These are phyloP conservation scores for Pimephales promelas DNA, from an alignment of 2,113 vertebrate species.

Conservation along the genomic window DNA sequence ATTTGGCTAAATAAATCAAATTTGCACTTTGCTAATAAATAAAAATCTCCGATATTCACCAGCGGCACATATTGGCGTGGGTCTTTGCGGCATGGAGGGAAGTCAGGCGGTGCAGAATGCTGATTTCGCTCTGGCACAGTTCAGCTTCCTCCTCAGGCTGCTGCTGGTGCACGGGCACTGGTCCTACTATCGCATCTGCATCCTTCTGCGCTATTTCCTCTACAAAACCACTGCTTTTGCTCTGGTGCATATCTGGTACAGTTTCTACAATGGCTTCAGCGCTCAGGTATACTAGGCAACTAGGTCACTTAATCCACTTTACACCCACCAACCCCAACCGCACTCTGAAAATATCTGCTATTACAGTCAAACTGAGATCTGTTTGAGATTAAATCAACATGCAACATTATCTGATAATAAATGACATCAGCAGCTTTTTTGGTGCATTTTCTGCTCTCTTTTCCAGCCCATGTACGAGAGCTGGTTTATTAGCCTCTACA, in stretches of 20 bases:
- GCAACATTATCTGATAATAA: neutral
- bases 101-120: conserved; percentile 89
- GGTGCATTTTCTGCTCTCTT: neutral
- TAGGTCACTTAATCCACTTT: neutral
- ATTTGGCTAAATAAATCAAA: neutral
- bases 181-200: conserved; percentile 85
- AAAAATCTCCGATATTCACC: neutral
- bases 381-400: neutral
- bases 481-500: conserved; percentile 90
- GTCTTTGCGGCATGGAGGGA: conserved; percentile 86
- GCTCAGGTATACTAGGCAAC: conserved; percentile 76
- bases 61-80: conserved; percentile 91
- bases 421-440: neutral
- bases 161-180: conserved; percentile 91
- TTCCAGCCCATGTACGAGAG: conserved; percentile 84
- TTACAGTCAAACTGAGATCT: neutral
- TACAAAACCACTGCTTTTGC: conserved; percentile 88
- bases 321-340: neutral
- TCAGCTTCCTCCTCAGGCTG: conserved; percentile 83
- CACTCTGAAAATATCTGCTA: neutral
- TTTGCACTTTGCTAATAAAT: neutral
- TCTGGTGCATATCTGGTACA: conserved; percentile 87
- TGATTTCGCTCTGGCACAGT: conserved; percentile 87
- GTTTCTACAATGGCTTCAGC: conserved; percentile 85
- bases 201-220: conserved; percentile 88